phyloP scores from a whole-genome alignment of 2,888 invertebrate genomes.

The Formica aserva region DNA sequence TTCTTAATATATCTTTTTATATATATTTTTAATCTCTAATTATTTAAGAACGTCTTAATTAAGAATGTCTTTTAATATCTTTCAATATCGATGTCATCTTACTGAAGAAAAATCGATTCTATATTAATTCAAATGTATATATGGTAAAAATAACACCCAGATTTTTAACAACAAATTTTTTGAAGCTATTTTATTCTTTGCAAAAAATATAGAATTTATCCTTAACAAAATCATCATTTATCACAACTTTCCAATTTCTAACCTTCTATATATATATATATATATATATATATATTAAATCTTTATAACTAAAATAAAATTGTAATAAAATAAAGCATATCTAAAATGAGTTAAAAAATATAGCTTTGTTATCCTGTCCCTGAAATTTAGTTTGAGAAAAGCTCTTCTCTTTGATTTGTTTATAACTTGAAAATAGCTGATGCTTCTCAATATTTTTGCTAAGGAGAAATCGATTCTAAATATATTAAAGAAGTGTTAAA shows the following conservation, averaged over 20 bases:
- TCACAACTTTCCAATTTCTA: neutral
- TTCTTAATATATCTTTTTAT: too few relatives aligned
- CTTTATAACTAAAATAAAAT: too few relatives aligned
- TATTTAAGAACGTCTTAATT: neutral
- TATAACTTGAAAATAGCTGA: neutral
- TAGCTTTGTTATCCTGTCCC: neutral
- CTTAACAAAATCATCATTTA: neutral
- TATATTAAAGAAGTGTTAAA: neutral
- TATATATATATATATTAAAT: too few relatives aligned
- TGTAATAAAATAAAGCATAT: neutral
- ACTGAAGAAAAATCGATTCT: neutral
- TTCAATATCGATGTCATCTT: neutral
- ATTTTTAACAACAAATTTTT: constrained; percentile 12
- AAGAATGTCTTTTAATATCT: neutral
- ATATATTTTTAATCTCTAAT: neutral
- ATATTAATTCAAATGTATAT: neutral
- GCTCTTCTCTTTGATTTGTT: neutral
- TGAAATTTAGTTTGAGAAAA: neutral
- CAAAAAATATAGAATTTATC: neutral
- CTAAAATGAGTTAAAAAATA: neutral
- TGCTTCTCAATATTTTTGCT: neutral
- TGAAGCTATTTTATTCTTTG: neutral
- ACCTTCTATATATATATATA: too few relatives aligned
- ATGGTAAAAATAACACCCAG: neutral
- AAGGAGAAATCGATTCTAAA: neutral